phyloP scores from a whole-genome alignment of 1,140 invertebrate species.

The Cydia pomonella region DNA sequence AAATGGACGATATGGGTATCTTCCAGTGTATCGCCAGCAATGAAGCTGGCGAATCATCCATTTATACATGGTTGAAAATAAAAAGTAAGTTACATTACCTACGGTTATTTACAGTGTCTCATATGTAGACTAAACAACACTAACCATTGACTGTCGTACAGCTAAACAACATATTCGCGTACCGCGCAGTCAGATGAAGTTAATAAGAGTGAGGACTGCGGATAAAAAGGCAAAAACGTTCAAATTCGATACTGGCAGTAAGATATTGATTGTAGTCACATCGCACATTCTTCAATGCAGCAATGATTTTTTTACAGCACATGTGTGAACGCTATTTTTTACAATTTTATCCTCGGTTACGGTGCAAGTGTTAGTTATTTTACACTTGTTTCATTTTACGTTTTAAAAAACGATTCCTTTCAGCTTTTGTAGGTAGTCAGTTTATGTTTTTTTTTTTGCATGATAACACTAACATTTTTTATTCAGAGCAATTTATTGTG shows the following conservation, averaged over 20 bases:
- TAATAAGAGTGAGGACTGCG: conserved; percentile 79
- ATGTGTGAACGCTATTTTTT: conserved; percentile 59
- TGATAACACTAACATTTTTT: conserved; percentile 15
- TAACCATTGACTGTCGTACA: conserved; percentile 59
- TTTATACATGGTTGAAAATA: conserved; percentile 95
- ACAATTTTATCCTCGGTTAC: conserved; percentile 38
- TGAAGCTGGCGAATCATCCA: conserved; percentile 93
- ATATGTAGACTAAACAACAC: conserved; percentile 26
- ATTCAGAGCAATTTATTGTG: background rate
- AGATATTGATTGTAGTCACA: conserved; percentile 57
- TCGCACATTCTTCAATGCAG: conserved; percentile 55
- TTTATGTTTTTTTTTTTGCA: conserved; percentile 23
- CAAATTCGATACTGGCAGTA: conserved; percentile 82
- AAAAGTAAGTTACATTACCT: conserved; percentile 92
- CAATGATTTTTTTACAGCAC: conserved; percentile 54
- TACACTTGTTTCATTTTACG: conserved; percentile 26
- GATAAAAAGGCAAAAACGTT: conserved; percentile 81
- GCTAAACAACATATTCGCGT: conserved; percentile 65
- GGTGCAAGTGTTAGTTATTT: conserved; percentile 32
- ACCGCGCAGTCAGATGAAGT: conserved; percentile 78
- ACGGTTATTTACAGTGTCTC: background rate
- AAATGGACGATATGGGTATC: conserved; percentile 94
- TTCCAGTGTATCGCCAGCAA: conserved; percentile 97
- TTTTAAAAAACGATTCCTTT: background rate
- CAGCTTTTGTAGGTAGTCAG: conserved; percentile 8